A percentile compares a stretch with the other conserved stretches of the same genome.
Evolutionary conservation across 1,140 invertebrate species (phyloP).

Genomic region (Ectropis grisescens): DNA sequence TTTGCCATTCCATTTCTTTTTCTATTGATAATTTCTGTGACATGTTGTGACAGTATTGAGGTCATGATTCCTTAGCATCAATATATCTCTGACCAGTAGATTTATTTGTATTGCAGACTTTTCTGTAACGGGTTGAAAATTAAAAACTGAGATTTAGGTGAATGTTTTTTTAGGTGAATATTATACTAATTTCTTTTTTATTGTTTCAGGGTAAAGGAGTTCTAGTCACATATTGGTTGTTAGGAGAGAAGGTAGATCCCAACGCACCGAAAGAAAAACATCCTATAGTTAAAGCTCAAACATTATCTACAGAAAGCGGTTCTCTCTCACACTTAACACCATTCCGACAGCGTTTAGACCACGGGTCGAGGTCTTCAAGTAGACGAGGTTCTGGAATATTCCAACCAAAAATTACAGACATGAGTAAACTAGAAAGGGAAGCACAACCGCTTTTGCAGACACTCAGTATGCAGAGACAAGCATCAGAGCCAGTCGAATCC

Average conservation of each 20-base stretch:
- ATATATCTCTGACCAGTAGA: too few species aligned
- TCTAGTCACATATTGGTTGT: constrained; percentile 92
- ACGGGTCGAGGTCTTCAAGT: constrained; percentile 47
- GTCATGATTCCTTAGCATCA: too few species aligned
- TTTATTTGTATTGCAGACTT: too few species aligned
- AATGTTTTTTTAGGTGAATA: too few species aligned
- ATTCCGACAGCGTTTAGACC: constrained; percentile 51
- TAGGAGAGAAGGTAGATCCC: constrained; percentile 74
- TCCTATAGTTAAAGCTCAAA: constrained; percentile 32
- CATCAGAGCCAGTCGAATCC: constrained; percentile 47
- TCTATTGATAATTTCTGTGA: too few species aligned
- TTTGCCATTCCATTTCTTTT: too few species aligned
- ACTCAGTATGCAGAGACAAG: constrained; percentile 46
- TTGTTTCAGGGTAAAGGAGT: constrained; percentile 86
- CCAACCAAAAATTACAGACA: constrained; percentile 28
- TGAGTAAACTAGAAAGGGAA: constrained; percentile 46
- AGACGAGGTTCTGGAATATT: constrained; percentile 57
- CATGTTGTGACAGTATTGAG: too few species aligned
- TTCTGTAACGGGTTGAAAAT: too few species aligned
- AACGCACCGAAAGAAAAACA: constrained; percentile 43
- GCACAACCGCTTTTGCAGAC: constrained; percentile 44
- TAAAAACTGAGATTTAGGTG: too few species aligned
- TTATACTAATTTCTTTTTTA: constrained; percentile 1
- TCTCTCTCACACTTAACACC: constrained; percentile 54
- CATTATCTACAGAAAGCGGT: constrained; percentile 38